A percentile compares a stretch with the other conserved stretches of the same genome.
Evolutionary conservation across 2,113 vertebrate species (phyloP).

Genomic region (Prunella himalayana): DNA sequence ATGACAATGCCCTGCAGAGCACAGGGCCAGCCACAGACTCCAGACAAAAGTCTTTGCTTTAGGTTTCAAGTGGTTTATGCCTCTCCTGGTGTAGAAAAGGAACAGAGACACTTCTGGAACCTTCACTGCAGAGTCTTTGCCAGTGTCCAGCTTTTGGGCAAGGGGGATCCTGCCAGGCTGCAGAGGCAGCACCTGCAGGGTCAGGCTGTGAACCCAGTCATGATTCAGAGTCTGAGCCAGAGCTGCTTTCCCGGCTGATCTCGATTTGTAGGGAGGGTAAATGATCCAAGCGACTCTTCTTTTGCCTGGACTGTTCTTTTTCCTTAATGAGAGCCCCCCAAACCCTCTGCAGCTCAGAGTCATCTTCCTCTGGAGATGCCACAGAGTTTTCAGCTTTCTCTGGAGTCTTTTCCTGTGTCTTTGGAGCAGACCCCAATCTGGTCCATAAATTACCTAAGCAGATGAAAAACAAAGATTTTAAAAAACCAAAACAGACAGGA

Average conservation of each 20-base stretch:
- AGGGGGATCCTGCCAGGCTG: not conserved
- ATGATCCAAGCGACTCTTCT: conserved; percentile 94
- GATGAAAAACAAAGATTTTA: not conserved
- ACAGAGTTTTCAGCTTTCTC: conserved; percentile 66
- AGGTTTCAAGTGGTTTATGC: conserved; percentile 33
- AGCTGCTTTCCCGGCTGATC: conserved; percentile 96
- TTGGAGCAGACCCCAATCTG: conserved; percentile 83
- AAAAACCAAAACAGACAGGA: not conserved
- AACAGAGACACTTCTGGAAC: not conserved
- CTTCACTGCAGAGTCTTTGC: conserved; percentile 35
- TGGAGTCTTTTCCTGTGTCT: conserved; percentile 72
- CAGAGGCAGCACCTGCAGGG: conserved; percentile 7
- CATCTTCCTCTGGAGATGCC: conserved; percentile 81
- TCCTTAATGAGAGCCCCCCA: conserved; percentile 97
- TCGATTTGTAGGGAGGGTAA: conserved; percentile 96
- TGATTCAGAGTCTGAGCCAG: conserved; percentile 88
- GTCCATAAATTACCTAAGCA: conserved; percentile 88
- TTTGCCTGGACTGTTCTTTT: conserved; percentile 88
- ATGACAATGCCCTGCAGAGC: conserved; percentile 52
- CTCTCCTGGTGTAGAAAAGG: conserved; percentile 23
- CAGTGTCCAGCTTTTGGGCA: not conserved
- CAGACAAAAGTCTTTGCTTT: not conserved
- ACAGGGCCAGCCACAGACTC: conserved; percentile 50
- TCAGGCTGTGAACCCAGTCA: conserved; percentile 68
- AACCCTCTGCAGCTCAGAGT: conserved; percentile 88